These are phyloP conservation scores for Phyllotreta striolata DNA, from an alignment of 2,888 invertebrate species.

Conservation along the genomic window DNA sequence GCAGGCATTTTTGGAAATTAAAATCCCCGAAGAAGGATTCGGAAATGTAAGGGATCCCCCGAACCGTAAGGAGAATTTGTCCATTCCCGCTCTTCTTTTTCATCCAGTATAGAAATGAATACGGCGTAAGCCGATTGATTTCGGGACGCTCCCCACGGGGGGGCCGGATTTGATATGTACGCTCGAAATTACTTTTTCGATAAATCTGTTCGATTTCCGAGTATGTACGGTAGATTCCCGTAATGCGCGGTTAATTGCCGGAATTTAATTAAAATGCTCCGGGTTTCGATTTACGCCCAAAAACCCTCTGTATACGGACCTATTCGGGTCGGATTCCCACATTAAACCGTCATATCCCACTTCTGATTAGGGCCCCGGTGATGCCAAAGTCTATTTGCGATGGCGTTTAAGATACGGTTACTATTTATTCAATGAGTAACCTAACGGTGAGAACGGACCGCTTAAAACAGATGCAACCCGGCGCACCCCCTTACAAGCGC, in stretches of 20 bases:
- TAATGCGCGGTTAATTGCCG: no score
- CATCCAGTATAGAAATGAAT: conserved; percentile 38
- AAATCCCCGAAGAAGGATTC: conserved; percentile 51
- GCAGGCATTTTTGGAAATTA: conserved; percentile 51
- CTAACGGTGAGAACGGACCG: conserved; percentile 49
- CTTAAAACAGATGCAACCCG: conserved; percentile 38
- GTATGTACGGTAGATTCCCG: no score
- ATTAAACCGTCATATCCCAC: conserved; percentile 18
- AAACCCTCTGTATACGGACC: no score
- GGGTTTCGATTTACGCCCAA: no score
- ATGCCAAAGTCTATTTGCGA: conserved; percentile 53
- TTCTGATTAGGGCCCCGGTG: conserved; percentile 18
- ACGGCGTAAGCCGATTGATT: conserved; percentile 47
- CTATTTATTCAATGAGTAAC: conserved; percentile 58
- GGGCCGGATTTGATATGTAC: conserved; percentile 38
- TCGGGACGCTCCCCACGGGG: conserved; percentile 35
- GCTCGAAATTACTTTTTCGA: conserved; percentile 41
- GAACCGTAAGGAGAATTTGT: conserved; percentile 48
- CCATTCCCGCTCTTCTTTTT: conserved; percentile 39
- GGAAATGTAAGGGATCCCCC: conserved; percentile 46
- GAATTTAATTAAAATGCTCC: no score
- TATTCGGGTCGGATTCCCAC: not conserved
- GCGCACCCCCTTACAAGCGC: conserved; percentile 11
- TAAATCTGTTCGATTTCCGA: no score
- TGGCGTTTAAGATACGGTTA: conserved; percentile 57